phyloP scores from a whole-genome alignment of 2,113 vertebrate genomes.

The Ameiurus melas region DNA sequence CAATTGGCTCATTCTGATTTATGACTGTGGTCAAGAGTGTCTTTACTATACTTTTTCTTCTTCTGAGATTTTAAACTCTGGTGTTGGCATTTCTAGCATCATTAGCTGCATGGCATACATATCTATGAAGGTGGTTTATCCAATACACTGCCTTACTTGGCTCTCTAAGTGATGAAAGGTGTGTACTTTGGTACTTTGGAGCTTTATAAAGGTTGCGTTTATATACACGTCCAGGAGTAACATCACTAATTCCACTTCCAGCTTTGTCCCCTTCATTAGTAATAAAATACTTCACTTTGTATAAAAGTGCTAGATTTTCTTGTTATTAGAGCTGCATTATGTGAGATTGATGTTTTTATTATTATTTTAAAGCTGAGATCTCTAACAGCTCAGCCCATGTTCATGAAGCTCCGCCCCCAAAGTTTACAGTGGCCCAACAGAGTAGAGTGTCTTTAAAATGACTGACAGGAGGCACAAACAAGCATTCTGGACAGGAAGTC shows the following conservation, averaged over 20 bases:
- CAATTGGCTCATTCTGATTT: not conserved
- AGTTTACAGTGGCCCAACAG: not conserved
- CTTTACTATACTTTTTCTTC: not conserved
- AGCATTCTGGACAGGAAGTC: not conserved
- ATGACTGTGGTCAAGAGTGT: not conserved
- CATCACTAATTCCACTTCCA: no score
- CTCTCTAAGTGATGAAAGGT: no score
- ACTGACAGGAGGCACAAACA: not conserved
- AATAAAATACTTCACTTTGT: no score
- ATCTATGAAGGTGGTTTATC: not conserved
- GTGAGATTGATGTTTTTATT: no score
- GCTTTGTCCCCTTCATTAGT: no score
- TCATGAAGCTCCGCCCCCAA: not conserved
- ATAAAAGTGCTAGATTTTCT: no score
- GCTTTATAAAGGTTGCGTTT: no score
- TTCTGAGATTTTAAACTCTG: not conserved
- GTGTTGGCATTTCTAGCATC: not conserved
- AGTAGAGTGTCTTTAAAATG: not conserved
- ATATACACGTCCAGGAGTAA: no score
- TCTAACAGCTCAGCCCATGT: no score
- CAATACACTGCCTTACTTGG: not conserved
- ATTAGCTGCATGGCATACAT: not conserved
- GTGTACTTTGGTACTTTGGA: not conserved
- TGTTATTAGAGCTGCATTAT: no score
- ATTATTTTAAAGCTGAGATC: no score